Conservation (phyloP, 2,113 vertebrate species). For the Nipponia nippon region DNA sequence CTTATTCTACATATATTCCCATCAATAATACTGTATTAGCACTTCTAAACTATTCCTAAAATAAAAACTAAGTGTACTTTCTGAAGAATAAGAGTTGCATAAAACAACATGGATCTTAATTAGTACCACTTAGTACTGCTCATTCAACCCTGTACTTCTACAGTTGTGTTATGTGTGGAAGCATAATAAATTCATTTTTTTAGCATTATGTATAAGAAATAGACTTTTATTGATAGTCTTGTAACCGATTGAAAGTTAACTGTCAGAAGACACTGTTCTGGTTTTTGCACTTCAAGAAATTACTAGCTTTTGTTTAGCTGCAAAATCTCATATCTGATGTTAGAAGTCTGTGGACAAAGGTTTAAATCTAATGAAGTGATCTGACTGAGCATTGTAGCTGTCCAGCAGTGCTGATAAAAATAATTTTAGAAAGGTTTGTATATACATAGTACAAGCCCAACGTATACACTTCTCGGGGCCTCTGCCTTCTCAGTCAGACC, state of each 20-base stretch:
- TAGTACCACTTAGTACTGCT: background rate
- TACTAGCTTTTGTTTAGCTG: background rate
- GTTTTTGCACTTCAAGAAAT: background rate
- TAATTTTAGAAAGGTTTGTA: background rate
- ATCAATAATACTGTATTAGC: background rate
- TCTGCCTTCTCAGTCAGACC: background rate
- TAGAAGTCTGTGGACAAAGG: background rate
- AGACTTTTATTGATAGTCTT: background rate
- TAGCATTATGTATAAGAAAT: background rate
- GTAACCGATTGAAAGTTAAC: background rate
- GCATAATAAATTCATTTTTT: background rate
- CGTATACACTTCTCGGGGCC: background rate
- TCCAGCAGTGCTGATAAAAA: background rate
- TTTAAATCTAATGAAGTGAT: background rate
- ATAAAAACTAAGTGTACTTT: background rate
- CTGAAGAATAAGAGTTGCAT: background rate
- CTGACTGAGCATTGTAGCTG: background rate
- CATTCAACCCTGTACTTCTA: background rate
- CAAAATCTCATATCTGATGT: background rate
- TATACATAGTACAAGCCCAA: background rate
- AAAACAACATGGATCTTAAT: background rate
- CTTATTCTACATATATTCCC: background rate
- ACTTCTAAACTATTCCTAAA: background rate
- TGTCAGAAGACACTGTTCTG: background rate
- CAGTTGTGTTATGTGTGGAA: background rate